phyloP scores from a whole-genome alignment of 2,888 invertebrate genomes.

The Petrolisthes manimaculis region DNA sequence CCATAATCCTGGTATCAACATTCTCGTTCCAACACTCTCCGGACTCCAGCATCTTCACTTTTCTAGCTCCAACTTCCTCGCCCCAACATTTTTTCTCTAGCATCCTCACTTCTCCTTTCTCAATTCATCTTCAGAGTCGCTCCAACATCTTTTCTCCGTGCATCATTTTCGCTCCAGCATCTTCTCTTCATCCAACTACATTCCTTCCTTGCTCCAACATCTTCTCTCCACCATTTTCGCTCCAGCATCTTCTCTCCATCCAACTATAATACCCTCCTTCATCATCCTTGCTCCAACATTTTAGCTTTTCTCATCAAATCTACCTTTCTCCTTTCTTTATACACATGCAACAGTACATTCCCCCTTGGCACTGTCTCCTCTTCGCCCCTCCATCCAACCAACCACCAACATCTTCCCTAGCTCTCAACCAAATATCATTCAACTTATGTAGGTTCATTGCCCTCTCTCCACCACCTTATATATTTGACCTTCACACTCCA shows the following conservation, averaged over 20 bases:
- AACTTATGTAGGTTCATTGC: no score
- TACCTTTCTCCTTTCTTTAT: no score
- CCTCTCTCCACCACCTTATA: no score
- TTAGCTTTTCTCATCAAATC: no score
- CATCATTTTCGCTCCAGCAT: constrained; percentile 1
- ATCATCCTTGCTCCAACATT: no score
- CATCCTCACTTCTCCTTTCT: not conserved
- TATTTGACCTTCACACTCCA: no score
- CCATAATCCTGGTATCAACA: not conserved
- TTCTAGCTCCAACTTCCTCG: not conserved
- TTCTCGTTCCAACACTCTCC: not conserved
- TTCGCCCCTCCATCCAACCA: constrained; percentile 16
- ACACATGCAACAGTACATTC: no score
- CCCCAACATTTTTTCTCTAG: not conserved
- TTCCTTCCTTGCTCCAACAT: no score
- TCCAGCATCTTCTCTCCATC: not conserved
- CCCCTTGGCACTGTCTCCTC: not conserved
- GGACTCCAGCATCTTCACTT: not conserved
- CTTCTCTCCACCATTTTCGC: constrained; percentile 4
- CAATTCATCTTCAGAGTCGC: not conserved
- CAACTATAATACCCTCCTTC: not conserved
- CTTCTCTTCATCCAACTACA: not conserved
- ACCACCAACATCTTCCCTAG: constrained; percentile 4
- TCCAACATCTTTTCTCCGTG: not conserved
- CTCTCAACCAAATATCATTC: no score